Percentiles rank a stretch among this genome's conserved stretches.
Evolutionary conservation across 2,797 vertebrate species (phyloP).

Genomic region (Aselliscus stoliczkanus): DNA sequence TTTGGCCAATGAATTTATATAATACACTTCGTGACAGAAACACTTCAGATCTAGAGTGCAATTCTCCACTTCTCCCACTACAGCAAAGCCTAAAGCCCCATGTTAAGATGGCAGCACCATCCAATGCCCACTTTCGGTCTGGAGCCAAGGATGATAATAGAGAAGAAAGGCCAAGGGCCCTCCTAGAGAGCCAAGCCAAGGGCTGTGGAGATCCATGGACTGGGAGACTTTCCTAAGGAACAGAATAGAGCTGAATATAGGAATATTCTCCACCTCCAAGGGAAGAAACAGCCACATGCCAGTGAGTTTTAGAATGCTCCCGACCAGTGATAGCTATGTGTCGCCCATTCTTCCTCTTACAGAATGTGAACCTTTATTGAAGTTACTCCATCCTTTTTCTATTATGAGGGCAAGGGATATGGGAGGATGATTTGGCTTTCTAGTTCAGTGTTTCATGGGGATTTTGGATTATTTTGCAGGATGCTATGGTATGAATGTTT

Average conservation of each 20-base stretch:
- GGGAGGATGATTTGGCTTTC: not conserved
- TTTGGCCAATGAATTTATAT: not conserved
- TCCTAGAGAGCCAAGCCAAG: not conserved
- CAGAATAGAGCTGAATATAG: not conserved
- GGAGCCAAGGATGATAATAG: not conserved
- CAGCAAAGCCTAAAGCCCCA: not conserved
- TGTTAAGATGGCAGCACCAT: not conserved
- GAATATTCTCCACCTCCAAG: not conserved
- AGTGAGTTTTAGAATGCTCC: not conserved
- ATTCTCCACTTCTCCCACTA: not conserved
- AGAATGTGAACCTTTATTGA: not conserved
- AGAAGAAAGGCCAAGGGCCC: not conserved
- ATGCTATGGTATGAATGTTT: not conserved
- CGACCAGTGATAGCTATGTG: not conserved
- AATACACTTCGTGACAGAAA: not conserved
- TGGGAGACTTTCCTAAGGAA: not conserved
- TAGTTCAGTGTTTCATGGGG: not conserved
- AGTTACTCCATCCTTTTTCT: not conserved
- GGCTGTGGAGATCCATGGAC: not conserved
- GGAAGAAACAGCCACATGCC: not conserved
- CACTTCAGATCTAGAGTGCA: not conserved
- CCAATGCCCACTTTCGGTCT: not conserved
- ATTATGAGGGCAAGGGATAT: not conserved
- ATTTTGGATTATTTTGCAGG: not conserved
- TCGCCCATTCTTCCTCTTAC: not conserved